phyloP scores from a whole-genome alignment of 2,888 invertebrate genomes.

The Herminia tarsipennalis region DNA sequence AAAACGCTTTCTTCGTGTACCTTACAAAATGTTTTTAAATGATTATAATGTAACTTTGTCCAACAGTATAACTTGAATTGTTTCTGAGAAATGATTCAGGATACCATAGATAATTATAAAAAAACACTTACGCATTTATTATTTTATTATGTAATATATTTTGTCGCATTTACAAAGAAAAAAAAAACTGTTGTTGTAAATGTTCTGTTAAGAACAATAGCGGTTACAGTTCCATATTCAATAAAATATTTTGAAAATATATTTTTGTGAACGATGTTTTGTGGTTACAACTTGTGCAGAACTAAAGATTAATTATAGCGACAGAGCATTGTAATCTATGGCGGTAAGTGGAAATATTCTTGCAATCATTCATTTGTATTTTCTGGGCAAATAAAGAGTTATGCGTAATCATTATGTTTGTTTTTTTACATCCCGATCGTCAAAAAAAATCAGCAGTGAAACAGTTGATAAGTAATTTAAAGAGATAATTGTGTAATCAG shows the following conservation, averaged over 20 bases:
- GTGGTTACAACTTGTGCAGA: slow-evolving; percentile 59
- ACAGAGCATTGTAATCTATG: slow-evolving; percentile 64
- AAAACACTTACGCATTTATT: slow-evolving; percentile 46
- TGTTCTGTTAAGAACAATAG: slow-evolving; percentile 47
- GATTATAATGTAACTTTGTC: slow-evolving; percentile 38
- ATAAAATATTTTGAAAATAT: slow-evolving; percentile 73
- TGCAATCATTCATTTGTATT: slow-evolving; percentile 82
- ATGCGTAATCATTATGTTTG: slow-evolving; percentile 65
- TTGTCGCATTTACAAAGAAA: slow-evolving; percentile 48
- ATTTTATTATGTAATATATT: slow-evolving; percentile 36
- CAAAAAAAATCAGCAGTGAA: too few species aligned
- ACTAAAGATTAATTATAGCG: slow-evolving; percentile 49
- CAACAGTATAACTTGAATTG: slow-evolving; percentile 20
- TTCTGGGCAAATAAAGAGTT: slow-evolving; percentile 84
- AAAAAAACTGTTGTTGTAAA: slow-evolving; percentile 48
- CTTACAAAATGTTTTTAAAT: too few species aligned
- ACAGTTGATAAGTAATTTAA: too few species aligned
- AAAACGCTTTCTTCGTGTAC: slow-evolving; percentile 33
- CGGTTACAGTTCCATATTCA: slow-evolving; percentile 76
- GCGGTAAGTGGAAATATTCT: slow-evolving; percentile 73
- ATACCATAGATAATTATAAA: slow-evolving; percentile 21
- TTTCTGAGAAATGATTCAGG: slow-evolving; percentile 44
- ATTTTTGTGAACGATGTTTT: slow-evolving; percentile 80
- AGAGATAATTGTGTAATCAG: too few species aligned
- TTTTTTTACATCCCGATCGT: slow-evolving; percentile 1